Conservation (phyloP, 1,140 invertebrate genomes). For the Chionoecetes opilio region DNA sequence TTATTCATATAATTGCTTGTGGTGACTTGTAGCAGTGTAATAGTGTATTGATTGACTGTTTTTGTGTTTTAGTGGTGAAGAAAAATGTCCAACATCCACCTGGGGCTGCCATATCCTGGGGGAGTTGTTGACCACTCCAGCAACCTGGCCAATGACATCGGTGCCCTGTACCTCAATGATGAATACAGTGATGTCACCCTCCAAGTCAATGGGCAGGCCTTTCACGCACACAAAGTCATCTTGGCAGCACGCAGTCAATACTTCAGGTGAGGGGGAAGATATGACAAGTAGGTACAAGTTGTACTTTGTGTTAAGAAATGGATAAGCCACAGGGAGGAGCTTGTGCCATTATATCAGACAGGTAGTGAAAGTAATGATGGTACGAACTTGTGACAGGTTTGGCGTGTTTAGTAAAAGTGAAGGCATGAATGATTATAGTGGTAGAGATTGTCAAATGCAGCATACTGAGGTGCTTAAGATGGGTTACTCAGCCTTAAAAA, state of each 20-base stretch:
- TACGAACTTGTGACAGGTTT: too few relatives aligned
- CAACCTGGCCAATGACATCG: conserved; percentile 80
- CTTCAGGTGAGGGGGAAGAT: conserved; percentile 88
- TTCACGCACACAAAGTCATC: conserved; percentile 95
- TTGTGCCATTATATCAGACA: too few relatives aligned
- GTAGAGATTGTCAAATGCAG: too few relatives aligned
- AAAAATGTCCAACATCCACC: conserved; percentile 79
- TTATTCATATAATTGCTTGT: neutral
- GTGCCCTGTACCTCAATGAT: conserved; percentile 90
- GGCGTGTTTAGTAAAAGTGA: too few relatives aligned
- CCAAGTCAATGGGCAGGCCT: conserved; percentile 91
- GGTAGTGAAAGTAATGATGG: too few relatives aligned
- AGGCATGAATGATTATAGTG: too few relatives aligned
- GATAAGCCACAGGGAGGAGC: too few relatives aligned
- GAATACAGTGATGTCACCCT: conserved; percentile 97
- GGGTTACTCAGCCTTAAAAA: too few relatives aligned
- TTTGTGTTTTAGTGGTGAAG: conserved; percentile 42
- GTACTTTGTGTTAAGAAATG: too few relatives aligned
- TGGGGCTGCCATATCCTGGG: conserved; percentile 78
- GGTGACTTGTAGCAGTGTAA: neutral
- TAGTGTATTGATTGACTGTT: neutral
- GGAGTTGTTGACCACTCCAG: conserved; percentile 80
- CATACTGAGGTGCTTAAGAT: too few relatives aligned
- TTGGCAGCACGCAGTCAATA: conserved; percentile 97
- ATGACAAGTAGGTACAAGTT: too few relatives aligned